A percentile compares a stretch with the other conserved stretches of the same genome.
phyloP scores from a whole-genome alignment of 1,140 invertebrate species.

The Belonocnema kinseyi region DNA sequence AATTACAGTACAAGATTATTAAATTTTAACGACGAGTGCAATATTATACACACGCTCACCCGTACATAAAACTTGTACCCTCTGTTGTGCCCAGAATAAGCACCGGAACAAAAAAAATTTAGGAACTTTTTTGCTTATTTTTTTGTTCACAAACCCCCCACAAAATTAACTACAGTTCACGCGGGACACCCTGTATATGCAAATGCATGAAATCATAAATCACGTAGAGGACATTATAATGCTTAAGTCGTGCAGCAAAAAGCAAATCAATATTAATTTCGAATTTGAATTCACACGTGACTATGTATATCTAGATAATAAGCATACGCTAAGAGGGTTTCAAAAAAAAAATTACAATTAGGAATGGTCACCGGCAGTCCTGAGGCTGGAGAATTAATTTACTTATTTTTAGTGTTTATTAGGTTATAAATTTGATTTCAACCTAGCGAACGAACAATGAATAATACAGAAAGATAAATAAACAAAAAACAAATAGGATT shows the following conservation, averaged over 20 bases:
- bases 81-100: too few relatives aligned
- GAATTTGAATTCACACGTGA: conserved; percentile 54
- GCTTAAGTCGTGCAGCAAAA: background rate
- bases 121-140: too few relatives aligned
- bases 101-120: too few relatives aligned
- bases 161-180: too few relatives aligned
- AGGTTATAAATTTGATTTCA: too few relatives aligned
- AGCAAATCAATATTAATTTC: conserved; percentile 33
- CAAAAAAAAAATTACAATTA: conserved; percentile 46
- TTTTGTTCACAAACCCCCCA: too few relatives aligned
- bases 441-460: background rate
- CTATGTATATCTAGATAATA: conserved; percentile 32
- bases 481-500: conserved; percentile 37
- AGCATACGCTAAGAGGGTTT: background rate
- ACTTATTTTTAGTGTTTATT: background rate
- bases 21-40: too few relatives aligned
- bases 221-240: background rate
- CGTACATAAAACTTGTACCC: too few relatives aligned
- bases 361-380: conserved; percentile 69
- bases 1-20: too few relatives aligned
- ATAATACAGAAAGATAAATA: conserved; percentile 38
- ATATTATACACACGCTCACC: too few relatives aligned
- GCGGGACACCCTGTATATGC: too few relatives aligned
- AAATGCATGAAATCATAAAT: background rate
- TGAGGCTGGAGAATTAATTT: conserved; percentile 46